Evolutionary conservation across 2,888 invertebrate species (phyloP), one percentile per base, ranked within the genome.

Genomic region (Ectropis crepuscularia): DNA sequence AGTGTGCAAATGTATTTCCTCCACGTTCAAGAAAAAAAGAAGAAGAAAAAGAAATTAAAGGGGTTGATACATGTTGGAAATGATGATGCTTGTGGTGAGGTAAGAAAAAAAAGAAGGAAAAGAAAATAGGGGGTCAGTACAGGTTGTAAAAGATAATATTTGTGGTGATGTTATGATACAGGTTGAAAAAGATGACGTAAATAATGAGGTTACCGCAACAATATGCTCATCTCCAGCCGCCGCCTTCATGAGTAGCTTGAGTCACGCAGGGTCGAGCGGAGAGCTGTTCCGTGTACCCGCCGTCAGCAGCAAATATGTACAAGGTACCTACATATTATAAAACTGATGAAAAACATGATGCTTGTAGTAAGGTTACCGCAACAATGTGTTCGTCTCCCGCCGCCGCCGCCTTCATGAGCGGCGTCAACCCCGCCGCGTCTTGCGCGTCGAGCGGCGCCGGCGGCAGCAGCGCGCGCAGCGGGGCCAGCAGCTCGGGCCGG

Each of bases 221-320:
- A 96, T 95, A 12, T 94, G 93, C 70, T 97, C 97, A 74, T 98
- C 97, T 4, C 97, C 97, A 36, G 97, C 93, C 53, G 96, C 95
- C 0, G 97, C 96, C 68, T 97, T 93, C 97, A 98, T 98, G 36
- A 98, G 89, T 0, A 96, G 96, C 0, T 97, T 96, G 61, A 97
- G 94, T 0, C 98, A 98, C 6, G 95, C 94, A 36, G 96, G 95
- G 77, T 97, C 97, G 0, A 96, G 93, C 0, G 97, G n/a, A n/a
- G n/a, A n/a, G n/a, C n/a, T 96, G 76, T 97, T 97, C 49, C 97
- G 90, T 0, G 89, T 90, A 0, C 96, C 95, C 0, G 95, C 89
- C 0, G 95, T 93, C 0, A 98, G 96, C 62, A 98, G 87, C 2
- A n/a, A n/a, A n/a, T n/a, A n/a, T n/a, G n/a, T n/a, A n/a, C n/a